A percentile compares a stretch with the other conserved stretches of the same genome.
phyloP scores from a whole-genome alignment of 2,797 vertebrate genomes.

The Crocidura indochinensis region DNA sequence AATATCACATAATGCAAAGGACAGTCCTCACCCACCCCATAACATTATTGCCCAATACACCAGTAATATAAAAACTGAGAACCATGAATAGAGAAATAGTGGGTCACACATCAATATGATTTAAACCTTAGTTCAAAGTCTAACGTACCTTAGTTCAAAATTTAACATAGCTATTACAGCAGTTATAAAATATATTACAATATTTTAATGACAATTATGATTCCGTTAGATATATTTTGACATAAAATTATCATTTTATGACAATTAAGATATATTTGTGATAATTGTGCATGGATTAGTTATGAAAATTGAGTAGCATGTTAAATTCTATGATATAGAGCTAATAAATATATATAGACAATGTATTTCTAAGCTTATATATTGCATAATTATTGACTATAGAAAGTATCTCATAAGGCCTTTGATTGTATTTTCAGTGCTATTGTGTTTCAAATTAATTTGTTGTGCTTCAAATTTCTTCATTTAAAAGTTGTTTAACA shows the following conservation, averaged over 20 bases:
- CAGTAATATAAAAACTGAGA: neutral
- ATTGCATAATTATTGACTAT: neutral
- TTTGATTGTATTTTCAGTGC: conserved; percentile 12
- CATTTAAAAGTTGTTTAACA: neutral
- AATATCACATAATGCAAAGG: neutral
- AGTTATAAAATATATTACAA: neutral
- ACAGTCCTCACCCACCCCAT: neutral
- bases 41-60: neutral
- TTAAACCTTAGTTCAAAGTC: conserved; percentile 28
- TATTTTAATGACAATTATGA: no score
- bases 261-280: conserved; percentile 19
- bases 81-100: neutral
- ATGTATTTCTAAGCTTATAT: no score
- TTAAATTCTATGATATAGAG: conserved; percentile 1
- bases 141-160: conserved; percentile 19
- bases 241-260: neutral
- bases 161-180: neutral
- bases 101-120: neutral
- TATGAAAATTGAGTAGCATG: conserved; percentile 35
- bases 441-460: no score
- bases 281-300: neutral
- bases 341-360: no score
- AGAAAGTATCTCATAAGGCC: neutral
- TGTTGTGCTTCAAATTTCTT: conserved; percentile 13
- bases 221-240: no score